Evolutionary conservation across 30 jellyfish, hydroid and myxozoan genomes (phyloP).

Genomic region (Pelagia noctiluca): DNA sequence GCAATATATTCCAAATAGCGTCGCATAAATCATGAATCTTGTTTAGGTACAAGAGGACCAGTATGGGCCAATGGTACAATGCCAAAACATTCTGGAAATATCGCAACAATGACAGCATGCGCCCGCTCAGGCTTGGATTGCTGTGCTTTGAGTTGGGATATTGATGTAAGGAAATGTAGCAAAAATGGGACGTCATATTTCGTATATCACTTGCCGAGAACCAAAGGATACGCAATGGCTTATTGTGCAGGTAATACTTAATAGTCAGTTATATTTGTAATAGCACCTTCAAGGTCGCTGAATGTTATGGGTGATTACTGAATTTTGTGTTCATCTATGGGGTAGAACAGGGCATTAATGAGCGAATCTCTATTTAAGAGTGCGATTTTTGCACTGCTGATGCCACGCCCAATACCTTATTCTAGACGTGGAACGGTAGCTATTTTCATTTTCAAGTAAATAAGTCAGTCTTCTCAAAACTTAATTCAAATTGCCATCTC

Average conservation of each 20-base stretch:
- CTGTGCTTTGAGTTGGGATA: slow-evolving; percentile 27
- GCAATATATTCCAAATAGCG: too few relatives aligned
- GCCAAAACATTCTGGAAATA: slow-evolving; percentile 47
- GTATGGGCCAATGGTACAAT: slow-evolving; percentile 74
- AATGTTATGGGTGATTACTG: not conserved
- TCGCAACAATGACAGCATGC: slow-evolving; percentile 33
- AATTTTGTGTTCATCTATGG: not conserved
- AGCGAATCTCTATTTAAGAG: too few relatives aligned
- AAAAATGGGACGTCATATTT: slow-evolving; percentile 19
- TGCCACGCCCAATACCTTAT: not conserved
- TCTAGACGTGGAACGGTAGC: not conserved
- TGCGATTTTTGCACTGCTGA: not conserved
- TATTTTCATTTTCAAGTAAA: too few relatives aligned
- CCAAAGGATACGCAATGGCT: slow-evolving; percentile 66
- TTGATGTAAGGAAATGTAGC: slow-evolving; percentile 56
- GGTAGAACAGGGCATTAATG: too few relatives aligned
- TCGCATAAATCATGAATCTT: too few relatives aligned
- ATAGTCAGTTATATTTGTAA: too few relatives aligned
- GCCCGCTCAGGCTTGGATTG: slow-evolving; percentile 18
- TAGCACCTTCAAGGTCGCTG: too few relatives aligned
- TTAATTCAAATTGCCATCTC: too few relatives aligned
- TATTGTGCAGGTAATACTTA: slow-evolving; percentile 72
- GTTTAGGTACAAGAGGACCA: slow-evolving; percentile 53
- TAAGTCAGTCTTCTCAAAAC: too few relatives aligned
- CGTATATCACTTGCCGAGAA: slow-evolving; percentile 53